Evolutionary conservation across 2,797 vertebrate species (phyloP).

Genomic region (Acanthopagrus latus): DNA sequence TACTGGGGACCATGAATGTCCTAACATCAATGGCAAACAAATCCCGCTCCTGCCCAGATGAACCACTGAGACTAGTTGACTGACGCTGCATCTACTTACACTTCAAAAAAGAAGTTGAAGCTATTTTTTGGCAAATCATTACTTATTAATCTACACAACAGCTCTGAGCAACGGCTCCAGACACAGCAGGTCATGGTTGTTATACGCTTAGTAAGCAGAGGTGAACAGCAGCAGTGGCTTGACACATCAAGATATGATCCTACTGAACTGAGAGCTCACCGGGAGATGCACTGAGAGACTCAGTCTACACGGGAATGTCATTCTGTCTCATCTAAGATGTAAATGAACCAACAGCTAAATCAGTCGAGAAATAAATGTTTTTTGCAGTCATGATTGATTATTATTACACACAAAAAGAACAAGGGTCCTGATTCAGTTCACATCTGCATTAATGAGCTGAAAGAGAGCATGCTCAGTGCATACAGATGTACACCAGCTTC

Average conservation of each 20-base stretch:
- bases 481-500: conserved; percentile 15
- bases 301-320: neutral
- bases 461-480: conserved; percentile 15
- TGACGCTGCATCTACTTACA: neutral
- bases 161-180: neutral
- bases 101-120: neutral
- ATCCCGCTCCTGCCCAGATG: neutral
- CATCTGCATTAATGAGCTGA: conserved; percentile 14
- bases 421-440: conserved; percentile 14
- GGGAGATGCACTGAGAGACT: neutral
- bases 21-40: neutral
- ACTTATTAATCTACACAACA: conserved; percentile 11
- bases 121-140: neutral
- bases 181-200: neutral
- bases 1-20: neutral
- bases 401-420: conserved; percentile 22
- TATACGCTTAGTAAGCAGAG: neutral
- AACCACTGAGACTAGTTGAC: no score
- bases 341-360: neutral
- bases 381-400: neutral
- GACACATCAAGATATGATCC: neutral
- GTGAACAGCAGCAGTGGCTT: neutral
- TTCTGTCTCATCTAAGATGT: neutral
- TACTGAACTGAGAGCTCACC: neutral
- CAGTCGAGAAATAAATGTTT: conserved; percentile 10